These are phyloP conservation scores for Napeogenes inachia DNA, from an alignment of 2,888 invertebrate genomes.

Conservation along the genomic window DNA sequence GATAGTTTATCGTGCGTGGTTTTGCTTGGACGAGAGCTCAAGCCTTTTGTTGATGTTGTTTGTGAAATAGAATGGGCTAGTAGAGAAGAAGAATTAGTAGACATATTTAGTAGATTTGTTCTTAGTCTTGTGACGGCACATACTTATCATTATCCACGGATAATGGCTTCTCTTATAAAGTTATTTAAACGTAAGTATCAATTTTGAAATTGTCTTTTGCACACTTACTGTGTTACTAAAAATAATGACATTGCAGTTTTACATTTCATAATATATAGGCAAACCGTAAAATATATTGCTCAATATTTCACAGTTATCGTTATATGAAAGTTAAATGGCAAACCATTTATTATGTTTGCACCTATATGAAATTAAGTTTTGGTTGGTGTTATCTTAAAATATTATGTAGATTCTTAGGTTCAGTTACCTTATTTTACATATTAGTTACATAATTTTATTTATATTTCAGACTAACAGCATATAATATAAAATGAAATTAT, in stretches of 20 bases:
- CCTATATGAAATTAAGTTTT: too few species aligned
- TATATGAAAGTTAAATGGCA: too few species aligned
- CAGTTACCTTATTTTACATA: too few species aligned
- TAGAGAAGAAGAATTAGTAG: constrained; percentile 51
- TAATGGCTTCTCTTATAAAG: constrained; percentile 56
- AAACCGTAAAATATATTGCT: too few species aligned
- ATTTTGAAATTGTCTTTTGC: background rate
- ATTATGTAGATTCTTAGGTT: too few species aligned
- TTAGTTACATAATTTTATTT: too few species aligned
- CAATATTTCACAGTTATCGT: too few species aligned
- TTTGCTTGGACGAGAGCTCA: constrained; percentile 55
- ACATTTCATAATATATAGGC: too few species aligned
- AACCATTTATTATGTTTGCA: too few species aligned
- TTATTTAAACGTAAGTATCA: constrained; percentile 58
- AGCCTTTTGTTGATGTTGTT: constrained; percentile 58
- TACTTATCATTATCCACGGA: constrained; percentile 62
- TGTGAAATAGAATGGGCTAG: constrained; percentile 61
- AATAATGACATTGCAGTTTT: background rate
- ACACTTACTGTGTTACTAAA: background rate
- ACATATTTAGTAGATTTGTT: constrained; percentile 56
- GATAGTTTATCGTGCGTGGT: constrained; percentile 65
- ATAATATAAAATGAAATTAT: too few species aligned
- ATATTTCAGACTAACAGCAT: too few species aligned
- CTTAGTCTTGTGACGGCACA: constrained; percentile 66
- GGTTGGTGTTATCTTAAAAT: too few species aligned